Evolutionary conservation across 2,797 vertebrate genomes (phyloP).

Genomic region (Coranthus polyacanthus): DNA sequence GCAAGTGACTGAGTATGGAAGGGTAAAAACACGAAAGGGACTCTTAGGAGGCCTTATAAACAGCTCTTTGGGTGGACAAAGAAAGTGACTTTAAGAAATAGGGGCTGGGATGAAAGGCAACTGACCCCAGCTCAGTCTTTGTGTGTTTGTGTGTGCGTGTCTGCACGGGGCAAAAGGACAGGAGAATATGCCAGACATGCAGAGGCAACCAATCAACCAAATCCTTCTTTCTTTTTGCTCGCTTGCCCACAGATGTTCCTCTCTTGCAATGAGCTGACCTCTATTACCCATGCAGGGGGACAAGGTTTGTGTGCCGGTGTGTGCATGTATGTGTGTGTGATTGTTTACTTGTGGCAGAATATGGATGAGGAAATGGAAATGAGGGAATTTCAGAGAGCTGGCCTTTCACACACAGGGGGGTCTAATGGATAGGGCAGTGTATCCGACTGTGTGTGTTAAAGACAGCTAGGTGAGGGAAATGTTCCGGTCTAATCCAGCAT

Average conservation of each 20-base stretch:
- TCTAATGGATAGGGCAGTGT: conserved; percentile 47
- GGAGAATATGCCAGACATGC: conserved; percentile 63
- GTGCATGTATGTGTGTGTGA: conserved; percentile 61
- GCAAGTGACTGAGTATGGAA: conserved; percentile 7
- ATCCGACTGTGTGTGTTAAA: conserved; percentile 19
- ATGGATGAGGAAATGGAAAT: conserved; percentile 83
- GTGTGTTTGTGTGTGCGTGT: conserved; percentile 27
- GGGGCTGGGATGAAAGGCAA: conserved; percentile 32
- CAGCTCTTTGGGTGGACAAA: conserved; percentile 45
- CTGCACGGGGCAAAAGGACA: conserved; percentile 47
- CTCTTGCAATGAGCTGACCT: conserved; percentile 76
- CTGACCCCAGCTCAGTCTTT: conserved; percentile 36
- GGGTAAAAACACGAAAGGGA: conserved; percentile 7
- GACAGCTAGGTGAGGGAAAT: neutral
- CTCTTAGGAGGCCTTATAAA: conserved; percentile 9
- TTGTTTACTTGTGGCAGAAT: conserved; percentile 86
- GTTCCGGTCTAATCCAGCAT: neutral
- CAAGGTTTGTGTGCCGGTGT: conserved; percentile 55
- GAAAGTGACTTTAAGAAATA: conserved; percentile 60
- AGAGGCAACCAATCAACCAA: conserved; percentile 76
- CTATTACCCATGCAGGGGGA: conserved; percentile 90
- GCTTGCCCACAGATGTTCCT: conserved; percentile 68
- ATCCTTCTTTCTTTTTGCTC: conserved; percentile 67
- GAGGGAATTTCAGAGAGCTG: conserved; percentile 76
- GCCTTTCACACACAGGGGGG: conserved; percentile 64